Evolutionary conservation across 2,797 vertebrate genomes (phyloP).

Genomic region (Intellagama lesueurii): DNA sequence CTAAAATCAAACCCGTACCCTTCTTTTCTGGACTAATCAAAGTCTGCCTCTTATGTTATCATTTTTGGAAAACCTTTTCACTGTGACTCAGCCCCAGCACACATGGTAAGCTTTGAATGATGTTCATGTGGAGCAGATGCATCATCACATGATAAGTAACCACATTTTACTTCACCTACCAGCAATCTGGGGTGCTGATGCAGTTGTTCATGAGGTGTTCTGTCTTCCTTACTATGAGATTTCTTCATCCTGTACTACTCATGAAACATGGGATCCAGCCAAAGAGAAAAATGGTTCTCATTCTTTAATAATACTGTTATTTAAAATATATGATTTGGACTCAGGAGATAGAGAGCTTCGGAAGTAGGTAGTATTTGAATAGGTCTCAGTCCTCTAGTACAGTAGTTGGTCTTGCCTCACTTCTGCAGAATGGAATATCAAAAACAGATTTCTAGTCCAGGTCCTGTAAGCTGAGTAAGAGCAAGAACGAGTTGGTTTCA

Average conservation of each 20-base stretch:
- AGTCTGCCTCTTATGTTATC: not conserved
- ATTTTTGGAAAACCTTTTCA: not conserved
- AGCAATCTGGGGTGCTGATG: not conserved
- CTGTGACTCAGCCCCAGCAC: not conserved
- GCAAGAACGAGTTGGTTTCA: too few species aligned
- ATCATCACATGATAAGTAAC: too few species aligned
- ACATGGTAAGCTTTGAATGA: not conserved
- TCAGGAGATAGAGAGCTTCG: not conserved
- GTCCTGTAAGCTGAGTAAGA: too few species aligned
- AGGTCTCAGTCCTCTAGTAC: not conserved
- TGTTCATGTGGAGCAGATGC: not conserved
- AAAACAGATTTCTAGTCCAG: too few species aligned
- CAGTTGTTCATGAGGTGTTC: not conserved
- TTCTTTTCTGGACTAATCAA: not conserved
- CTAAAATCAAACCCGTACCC: not conserved
- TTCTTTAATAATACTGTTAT: not conserved
- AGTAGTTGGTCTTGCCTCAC: not conserved
- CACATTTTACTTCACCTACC: not conserved
- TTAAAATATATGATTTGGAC: not conserved
- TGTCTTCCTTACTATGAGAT: not conserved
- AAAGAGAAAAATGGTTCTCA: not conserved
- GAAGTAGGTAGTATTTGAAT: not conserved
- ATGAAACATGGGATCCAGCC: not conserved
- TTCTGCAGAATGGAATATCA: too few species aligned
- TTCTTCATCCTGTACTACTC: not conserved